Conservation (phyloP, 2,888 invertebrate species). For the Agriopis aurantiaria region DNA sequence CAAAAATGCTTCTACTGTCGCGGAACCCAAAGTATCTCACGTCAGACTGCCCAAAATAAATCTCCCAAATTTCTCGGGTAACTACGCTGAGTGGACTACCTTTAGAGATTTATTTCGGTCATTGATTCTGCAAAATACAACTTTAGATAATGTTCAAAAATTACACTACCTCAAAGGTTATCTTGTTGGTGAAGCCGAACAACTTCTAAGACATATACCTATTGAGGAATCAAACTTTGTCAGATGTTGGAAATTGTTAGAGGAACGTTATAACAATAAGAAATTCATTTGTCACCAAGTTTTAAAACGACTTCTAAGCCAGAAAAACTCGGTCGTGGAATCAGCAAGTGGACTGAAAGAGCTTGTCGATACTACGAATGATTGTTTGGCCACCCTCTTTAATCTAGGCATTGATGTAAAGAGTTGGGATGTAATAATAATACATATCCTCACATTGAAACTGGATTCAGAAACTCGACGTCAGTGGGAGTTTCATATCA, state of each 20-base stretch:
- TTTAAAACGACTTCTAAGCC: not conserved
- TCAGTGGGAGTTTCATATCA: not conserved
- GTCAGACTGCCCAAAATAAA: constrained; percentile 2
- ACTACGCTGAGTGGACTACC: not conserved
- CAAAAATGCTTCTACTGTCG: not conserved
- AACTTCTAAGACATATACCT: not conserved
- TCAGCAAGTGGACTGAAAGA: not conserved
- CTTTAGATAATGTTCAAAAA: constrained; percentile 3
- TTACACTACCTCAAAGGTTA: not conserved
- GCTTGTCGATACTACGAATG: not conserved
- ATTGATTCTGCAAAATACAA: not conserved
- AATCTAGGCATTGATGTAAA: not conserved
- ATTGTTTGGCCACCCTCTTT: not conserved
- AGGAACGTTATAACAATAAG: constrained; percentile 2
- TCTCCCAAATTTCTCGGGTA: constrained; percentile 2
- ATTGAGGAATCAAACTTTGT: not conserved
- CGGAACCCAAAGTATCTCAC: not conserved
- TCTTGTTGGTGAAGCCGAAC: not conserved
- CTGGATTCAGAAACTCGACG: constrained; percentile 1
- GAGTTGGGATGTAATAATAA: not conserved
- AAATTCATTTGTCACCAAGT: not conserved
- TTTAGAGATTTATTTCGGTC: constrained; percentile 5
- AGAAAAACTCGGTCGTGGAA: not conserved
- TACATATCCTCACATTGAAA: not conserved
- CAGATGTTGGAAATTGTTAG: not conserved